Percentiles rank a stretch among this genome's conserved stretches.
Conservation (phyloP, 2,797 vertebrate species). For the Octomys mimax region DNA sequence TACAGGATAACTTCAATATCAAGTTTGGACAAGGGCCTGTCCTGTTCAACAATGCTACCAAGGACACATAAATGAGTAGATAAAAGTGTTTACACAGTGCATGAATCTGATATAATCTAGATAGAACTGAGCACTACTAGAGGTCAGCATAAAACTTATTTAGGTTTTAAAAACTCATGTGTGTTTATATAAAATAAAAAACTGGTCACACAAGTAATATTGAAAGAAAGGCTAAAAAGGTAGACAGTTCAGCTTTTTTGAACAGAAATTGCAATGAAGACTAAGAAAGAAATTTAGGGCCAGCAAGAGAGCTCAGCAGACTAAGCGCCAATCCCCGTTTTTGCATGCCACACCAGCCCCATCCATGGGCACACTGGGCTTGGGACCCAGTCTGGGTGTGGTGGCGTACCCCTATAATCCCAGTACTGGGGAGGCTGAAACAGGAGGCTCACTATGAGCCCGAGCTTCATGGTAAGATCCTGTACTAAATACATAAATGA, state of each 20-base stretch:
- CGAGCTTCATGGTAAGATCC: too few species aligned
- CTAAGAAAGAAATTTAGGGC: background rate
- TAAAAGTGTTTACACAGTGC: background rate
- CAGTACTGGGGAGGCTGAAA: too few species aligned
- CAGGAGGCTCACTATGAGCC: too few species aligned
- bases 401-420: too few species aligned
- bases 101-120: background rate
- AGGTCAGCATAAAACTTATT: background rate
- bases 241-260: background rate
- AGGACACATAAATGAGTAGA: constrained; percentile 21
- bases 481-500: too few species aligned
- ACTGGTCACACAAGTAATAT: background rate
- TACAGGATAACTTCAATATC: background rate
- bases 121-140: background rate
- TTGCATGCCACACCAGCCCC: too few species aligned
- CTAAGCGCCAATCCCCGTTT: too few species aligned
- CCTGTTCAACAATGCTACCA: background rate
- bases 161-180: background rate
- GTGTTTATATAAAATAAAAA: background rate
- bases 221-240: background rate
- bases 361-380: too few species aligned
- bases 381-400: too few species aligned
- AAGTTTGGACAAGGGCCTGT: background rate
- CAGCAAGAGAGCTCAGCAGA: too few species aligned
- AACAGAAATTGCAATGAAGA: background rate